phyloP scores from a whole-genome alignment of 2,888 invertebrate genomes.

The Parapristionchus giblindavisi region DNA sequence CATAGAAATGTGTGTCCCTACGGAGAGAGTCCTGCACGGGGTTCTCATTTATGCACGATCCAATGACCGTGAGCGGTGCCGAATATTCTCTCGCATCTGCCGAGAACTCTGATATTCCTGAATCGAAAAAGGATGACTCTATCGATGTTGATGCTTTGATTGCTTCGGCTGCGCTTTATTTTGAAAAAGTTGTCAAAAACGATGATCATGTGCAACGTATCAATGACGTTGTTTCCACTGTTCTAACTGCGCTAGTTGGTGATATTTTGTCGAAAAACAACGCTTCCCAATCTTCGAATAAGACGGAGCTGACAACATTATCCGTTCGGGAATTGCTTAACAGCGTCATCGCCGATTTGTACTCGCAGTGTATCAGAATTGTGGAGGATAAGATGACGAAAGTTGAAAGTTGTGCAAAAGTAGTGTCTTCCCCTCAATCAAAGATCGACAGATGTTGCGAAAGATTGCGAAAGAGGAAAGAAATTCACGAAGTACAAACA shows the following conservation, averaged over 20 bases:
- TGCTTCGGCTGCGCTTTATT: neutral
- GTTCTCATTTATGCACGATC: conserved; percentile 5
- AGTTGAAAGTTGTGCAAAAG: neutral
- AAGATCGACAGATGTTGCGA: neutral
- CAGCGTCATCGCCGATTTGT: neutral
- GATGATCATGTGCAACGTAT: neutral
- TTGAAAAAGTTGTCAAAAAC: neutral
- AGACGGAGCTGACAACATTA: neutral
- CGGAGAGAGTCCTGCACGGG: no score
- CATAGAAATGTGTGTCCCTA: neutral
- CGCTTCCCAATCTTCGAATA: no score
- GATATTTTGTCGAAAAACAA: neutral
- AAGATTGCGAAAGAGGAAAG: conserved; percentile 1
- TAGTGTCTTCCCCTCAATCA: neutral
- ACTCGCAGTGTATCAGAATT: neutral
- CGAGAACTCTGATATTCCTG: neutral
- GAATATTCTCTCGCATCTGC: neutral
- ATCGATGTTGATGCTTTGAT: neutral
- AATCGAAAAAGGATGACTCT: neutral
- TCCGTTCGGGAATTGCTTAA: neutral
- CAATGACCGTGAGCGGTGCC: conserved; percentile 2
- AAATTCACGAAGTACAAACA: neutral
- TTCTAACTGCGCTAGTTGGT: neutral
- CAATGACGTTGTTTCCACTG: neutral
- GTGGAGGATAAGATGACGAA: no score